Percentiles rank a stretch among this genome's conserved stretches.
Conservation (phyloP, 2,888 invertebrate species). For the Taenaris catops region DNA sequence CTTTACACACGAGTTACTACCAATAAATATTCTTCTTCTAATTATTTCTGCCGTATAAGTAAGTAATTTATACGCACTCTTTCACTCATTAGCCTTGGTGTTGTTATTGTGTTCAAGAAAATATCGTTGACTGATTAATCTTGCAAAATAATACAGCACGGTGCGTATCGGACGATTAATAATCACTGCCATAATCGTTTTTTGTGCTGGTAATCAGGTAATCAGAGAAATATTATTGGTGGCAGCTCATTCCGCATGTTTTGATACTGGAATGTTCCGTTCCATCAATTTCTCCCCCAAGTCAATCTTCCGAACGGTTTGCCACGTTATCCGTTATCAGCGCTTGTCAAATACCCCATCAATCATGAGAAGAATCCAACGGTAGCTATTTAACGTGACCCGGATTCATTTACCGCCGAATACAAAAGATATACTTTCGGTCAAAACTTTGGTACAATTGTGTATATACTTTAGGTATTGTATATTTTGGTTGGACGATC, state of each 20-base stretch:
- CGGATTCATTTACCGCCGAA: constrained; percentile 48
- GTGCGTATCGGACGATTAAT: constrained; percentile 18
- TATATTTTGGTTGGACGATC: constrained; percentile 22
- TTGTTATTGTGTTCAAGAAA: constrained; percentile 9
- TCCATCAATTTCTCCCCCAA: constrained; percentile 40
- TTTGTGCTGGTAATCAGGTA: constrained; percentile 18
- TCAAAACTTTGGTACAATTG: constrained; percentile 33
- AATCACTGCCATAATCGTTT: constrained; percentile 14
- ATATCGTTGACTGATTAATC: constrained; percentile 15
- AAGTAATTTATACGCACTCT: constrained; percentile 10
- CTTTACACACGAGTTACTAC: constrained; percentile 20
- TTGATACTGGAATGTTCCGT: constrained; percentile 35
- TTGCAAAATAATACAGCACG: constrained; percentile 11
- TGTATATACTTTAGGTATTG: constrained; percentile 26
- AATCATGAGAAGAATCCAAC: constrained; percentile 55
- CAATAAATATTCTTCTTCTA: constrained; percentile 19
- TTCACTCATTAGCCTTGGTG: constrained; percentile 7
- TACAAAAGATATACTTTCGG: constrained; percentile 56
- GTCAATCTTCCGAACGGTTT: constrained; percentile 59
- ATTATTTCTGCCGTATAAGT: constrained; percentile 14
- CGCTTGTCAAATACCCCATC: constrained; percentile 57
- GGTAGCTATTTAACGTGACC: constrained; percentile 43
- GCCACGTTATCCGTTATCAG: constrained; percentile 53
- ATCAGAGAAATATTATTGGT: constrained; percentile 25
- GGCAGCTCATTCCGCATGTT: constrained; percentile 38